Conservation (phyloP, 92 coral and sea anemone genomes). For the Umimayanthus kanabou region DNA sequence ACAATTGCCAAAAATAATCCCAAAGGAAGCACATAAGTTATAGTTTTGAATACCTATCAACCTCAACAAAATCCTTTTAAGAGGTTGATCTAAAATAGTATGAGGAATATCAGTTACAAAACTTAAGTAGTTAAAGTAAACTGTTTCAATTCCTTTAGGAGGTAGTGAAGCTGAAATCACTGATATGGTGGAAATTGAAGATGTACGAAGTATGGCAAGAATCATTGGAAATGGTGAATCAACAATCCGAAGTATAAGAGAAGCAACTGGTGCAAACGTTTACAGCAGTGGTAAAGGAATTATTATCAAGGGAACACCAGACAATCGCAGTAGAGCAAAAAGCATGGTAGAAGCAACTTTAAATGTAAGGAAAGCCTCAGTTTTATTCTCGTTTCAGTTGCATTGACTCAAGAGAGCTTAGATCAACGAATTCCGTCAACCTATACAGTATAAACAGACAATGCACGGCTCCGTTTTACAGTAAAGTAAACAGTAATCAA, state of each 20-base stretch:
- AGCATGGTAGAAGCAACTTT: background rate
- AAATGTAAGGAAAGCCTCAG: background rate
- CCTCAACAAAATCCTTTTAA: too few species aligned
- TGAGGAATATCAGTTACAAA: too few species aligned
- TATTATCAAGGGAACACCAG: background rate
- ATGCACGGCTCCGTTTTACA: too few species aligned
- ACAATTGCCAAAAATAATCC: too few species aligned
- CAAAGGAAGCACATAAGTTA: too few species aligned
- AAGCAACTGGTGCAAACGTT: slow-evolving; percentile 12
- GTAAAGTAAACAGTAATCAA: too few species aligned
- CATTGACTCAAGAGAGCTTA: background rate
- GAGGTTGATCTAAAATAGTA: too few species aligned
- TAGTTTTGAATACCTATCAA: too few species aligned
- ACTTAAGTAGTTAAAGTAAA: too few species aligned
- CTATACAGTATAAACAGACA: too few species aligned
- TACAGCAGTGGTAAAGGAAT: background rate
- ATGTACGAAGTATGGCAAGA: slow-evolving; percentile 2
- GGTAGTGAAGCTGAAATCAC: background rate
- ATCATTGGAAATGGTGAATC: slow-evolving; percentile 10
- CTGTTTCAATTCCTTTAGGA: background rate
- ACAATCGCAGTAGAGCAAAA: background rate
- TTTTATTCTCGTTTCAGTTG: background rate
- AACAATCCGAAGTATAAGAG: background rate
- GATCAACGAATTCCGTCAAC: too few species aligned
- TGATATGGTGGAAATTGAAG: background rate